phyloP scores from a whole-genome alignment of 2,113 vertebrate genomes.

The Mohoua ochrocephala region DNA sequence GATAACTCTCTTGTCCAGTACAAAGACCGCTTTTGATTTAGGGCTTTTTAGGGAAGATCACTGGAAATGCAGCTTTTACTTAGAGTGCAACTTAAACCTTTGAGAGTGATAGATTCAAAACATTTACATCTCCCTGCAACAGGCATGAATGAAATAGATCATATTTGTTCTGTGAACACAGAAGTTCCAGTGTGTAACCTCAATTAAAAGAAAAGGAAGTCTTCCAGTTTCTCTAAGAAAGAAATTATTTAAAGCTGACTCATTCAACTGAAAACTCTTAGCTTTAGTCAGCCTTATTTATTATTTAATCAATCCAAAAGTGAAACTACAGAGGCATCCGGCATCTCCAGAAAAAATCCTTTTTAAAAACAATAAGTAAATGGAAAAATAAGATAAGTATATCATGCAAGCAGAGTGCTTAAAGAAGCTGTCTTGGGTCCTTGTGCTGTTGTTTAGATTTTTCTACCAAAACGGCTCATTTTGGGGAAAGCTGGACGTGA shows the following conservation, averaged over 20 bases:
- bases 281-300: background rate
- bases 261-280: background rate
- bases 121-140: background rate
- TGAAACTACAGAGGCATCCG: background rate
- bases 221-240: background rate
- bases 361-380: background rate
- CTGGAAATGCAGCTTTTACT: background rate
- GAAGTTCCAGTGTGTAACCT: background rate
- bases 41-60: background rate
- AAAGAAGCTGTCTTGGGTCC: background rate
- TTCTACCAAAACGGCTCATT: background rate
- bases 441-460: background rate
- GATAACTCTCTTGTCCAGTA: background rate
- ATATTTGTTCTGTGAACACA: background rate
- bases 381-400: background rate
- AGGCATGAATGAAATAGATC: background rate
- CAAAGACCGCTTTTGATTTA: background rate
- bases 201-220: background rate
- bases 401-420: background rate
- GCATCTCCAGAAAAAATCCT: background rate
- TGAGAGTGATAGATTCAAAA: background rate
- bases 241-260: background rate
- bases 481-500: background rate
- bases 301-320: background rate
- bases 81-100: background rate